These are phyloP conservation scores for Micromussa lordhowensis DNA, from an alignment of 92 coral and sea anemone genomes.

Conservation along the genomic window DNA sequence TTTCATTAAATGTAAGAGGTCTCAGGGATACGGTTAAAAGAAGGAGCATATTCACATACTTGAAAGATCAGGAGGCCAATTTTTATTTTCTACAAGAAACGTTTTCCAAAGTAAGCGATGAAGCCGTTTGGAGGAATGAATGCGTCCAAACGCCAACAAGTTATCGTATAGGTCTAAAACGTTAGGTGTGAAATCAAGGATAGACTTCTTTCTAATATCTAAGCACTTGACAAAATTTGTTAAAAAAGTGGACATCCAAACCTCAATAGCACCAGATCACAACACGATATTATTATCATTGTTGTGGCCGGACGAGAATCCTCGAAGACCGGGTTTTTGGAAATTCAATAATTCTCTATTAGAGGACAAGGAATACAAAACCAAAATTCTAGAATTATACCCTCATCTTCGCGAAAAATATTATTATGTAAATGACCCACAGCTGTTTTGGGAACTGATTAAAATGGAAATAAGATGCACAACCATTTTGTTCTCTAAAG, in stretches of 20 bases:
- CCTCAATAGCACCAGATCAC: slow-evolving; percentile 17
- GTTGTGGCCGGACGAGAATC: not conserved
- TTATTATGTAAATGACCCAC: not conserved
- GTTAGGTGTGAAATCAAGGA: not conserved
- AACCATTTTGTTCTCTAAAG: not conserved
- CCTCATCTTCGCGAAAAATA: not conserved
- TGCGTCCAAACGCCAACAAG: not conserved
- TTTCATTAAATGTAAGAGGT: no score
- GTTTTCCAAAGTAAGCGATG: no score
- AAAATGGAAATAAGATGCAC: slow-evolving; percentile 9
- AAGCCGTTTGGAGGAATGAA: no score
- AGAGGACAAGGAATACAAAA: not conserved
- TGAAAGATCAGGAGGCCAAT: no score
- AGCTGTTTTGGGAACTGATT: slow-evolving; percentile 8
- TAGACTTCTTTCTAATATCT: slow-evolving; percentile 8
- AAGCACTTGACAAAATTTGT: slow-evolving; percentile 1
- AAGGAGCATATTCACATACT: no score
- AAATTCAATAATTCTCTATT: no score
- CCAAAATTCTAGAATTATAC: not conserved
- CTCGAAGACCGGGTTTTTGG: not conserved
- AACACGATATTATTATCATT: not conserved
- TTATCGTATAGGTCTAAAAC: not conserved
- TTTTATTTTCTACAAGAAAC: not conserved
- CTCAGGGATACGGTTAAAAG: no score
- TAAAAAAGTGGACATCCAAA: slow-evolving; percentile 6